Base-by-base conservation (phyloP, 2,888 invertebrate genomes). In the Ceraclea dissimilis region DNA sequence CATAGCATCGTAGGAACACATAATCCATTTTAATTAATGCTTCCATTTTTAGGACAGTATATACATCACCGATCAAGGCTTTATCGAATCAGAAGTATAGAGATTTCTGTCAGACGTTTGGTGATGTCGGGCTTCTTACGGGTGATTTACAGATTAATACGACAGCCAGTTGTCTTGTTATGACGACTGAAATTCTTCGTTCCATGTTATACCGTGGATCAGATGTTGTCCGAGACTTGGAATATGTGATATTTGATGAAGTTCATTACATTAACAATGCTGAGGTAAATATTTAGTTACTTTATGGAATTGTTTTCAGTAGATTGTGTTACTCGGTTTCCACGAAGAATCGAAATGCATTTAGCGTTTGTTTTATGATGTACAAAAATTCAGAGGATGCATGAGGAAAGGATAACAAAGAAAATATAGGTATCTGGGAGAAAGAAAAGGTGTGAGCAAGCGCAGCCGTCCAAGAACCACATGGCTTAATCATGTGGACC, bases 181-280 rank as follows among this genome's bases (percentile, higher is more conserved):
- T 99, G 98, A 99, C 99, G 0, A 99, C 99, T 0, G 99, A 99
- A 78, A 99, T 99, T 66, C 75, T 99, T 21, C 82, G 94, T 61
- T 94, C 95, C 0, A 98, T 99, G 96, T 75, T 99, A 13, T 96
- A 95, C 69, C 93, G 93, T 57, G 95, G 95, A 8, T 88, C 88
- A 60, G 97, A 98, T 67, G 88, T 95, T 53, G 89, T 96, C 0
- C 82, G 96, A 47, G 98, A 99, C 71, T 76, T 99, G 54, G 98
- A 99, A 70, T 99, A 94, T 78, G 99, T 99, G 2, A 93, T 99
- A 66, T 99, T 99, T 69, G 99, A 99, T 72, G 99, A 99, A 76
- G 96, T 98, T 6, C 99, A 99, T 71, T 99, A 99, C 68, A 93
- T 99, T 62, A 99, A 98, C 71, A 94, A 99, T 73, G 83, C 86